Percentiles rank a stretch among this genome's conserved stretches.
Evolutionary conservation across 2,797 vertebrate species (phyloP).

Genomic region (Sebastes umbrosus): DNA sequence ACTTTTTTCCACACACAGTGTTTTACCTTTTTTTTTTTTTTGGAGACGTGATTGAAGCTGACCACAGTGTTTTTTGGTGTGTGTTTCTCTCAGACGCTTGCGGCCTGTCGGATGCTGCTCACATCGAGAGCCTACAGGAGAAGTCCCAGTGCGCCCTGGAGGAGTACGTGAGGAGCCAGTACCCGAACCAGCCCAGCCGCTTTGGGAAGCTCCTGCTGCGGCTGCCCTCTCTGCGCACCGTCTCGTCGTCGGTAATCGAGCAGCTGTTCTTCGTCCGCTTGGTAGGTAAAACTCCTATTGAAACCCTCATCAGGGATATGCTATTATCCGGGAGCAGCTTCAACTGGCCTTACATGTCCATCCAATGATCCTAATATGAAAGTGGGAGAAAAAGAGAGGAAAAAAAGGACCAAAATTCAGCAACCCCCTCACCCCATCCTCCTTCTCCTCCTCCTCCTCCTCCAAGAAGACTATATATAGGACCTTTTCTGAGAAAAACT

Average conservation of each 20-base stretch:
- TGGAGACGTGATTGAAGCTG: constrained; percentile 22
- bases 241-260: constrained; percentile 97
- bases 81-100: constrained; percentile 88
- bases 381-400: constrained; percentile 78
- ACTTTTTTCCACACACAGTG: constrained; percentile 4
- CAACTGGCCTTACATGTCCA: constrained; percentile 99
- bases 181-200: constrained; percentile 98
- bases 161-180: constrained; percentile 98
- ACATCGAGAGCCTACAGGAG: constrained; percentile 98
- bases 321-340: constrained; percentile 99
- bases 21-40: not conserved
- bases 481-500: constrained; percentile 86
- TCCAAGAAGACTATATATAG: constrained; percentile 87
- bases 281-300: constrained; percentile 99
- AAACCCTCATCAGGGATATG: constrained; percentile 99
- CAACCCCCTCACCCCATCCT: constrained; percentile 70
- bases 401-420: constrained; percentile 83
- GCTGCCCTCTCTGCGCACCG: constrained; percentile 94
- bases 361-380: constrained; percentile 95
- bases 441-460: constrained; percentile 26
- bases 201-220: constrained; percentile 98
- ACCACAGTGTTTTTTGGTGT: constrained; percentile 47
- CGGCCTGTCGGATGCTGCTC: constrained; percentile 96
- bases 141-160: constrained; percentile 98
- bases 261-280: constrained; percentile 99